Percentiles rank a stretch among this genome's conserved stretches.
Conservation (phyloP, 2,113 vertebrate genomes). For the cattle (Bos taurus) region DNA sequence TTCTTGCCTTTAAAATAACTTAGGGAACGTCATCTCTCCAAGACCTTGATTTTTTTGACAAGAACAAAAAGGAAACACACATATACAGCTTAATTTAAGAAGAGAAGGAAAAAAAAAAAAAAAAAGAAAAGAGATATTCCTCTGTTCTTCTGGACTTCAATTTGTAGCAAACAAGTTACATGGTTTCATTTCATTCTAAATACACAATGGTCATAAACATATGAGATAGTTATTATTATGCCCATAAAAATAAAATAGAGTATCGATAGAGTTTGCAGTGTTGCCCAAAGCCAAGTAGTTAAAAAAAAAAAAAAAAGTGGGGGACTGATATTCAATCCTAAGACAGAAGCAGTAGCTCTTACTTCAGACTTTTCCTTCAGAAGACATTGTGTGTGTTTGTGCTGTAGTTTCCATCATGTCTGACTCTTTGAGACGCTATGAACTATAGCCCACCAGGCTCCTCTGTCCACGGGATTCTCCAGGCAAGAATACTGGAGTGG, state of each 20-base stretch:
- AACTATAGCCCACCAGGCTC: background rate
- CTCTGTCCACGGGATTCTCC: background rate
- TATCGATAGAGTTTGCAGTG: background rate
- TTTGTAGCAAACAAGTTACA: background rate
- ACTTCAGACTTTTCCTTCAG: background rate
- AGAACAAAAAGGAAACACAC: background rate
- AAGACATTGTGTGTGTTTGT: background rate
- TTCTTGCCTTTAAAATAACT: constrained; percentile 20
- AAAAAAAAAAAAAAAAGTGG: background rate
- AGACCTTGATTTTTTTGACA: background rate
- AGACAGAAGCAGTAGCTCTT: background rate
- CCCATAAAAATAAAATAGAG: background rate
- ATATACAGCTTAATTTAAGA: background rate
- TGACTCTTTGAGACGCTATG: background rate
- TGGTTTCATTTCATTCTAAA: background rate
- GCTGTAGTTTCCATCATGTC: background rate
- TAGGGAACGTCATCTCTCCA: background rate
- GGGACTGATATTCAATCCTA: background rate
- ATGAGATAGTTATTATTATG: background rate
- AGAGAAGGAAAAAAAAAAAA: background rate
- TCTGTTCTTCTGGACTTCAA: background rate
- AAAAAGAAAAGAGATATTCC: background rate
- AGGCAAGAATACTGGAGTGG: background rate
- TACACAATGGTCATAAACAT: background rate
- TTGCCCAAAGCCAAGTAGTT: background rate